A percentile compares a stretch with the other conserved stretches of the same genome.
Conservation (phyloP, 2,888 invertebrate species). For the Brachypalpus laphriformis region DNA sequence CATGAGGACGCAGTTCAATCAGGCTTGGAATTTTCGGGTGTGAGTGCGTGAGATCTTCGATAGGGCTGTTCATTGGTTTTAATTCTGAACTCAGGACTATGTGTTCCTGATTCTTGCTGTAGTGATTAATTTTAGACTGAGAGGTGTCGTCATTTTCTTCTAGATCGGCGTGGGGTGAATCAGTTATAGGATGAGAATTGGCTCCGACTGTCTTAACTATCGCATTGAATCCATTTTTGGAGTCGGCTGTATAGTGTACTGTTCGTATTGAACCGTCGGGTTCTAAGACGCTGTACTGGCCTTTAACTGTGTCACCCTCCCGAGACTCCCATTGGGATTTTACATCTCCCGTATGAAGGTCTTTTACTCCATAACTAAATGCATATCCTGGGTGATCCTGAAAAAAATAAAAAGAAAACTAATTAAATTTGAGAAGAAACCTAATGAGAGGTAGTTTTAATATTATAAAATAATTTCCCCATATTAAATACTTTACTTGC, state of each 20-base stretch:
- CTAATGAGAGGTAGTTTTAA: no score
- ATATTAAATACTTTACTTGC: no score
- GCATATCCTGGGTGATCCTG: slow-evolving; percentile 84
- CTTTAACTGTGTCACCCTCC: slow-evolving; percentile 84
- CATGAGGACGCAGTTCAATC: slow-evolving; percentile 81
- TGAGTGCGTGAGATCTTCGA: slow-evolving; percentile 80
- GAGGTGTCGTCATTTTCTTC: slow-evolving; percentile 79
- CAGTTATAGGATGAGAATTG: slow-evolving; percentile 81
- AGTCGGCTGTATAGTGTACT: slow-evolving; percentile 85
- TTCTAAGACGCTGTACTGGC: slow-evolving; percentile 87
- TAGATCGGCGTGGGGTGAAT: slow-evolving; percentile 78
- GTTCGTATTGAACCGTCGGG: slow-evolving; percentile 86
- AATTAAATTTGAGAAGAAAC: no score
- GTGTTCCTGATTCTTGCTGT: slow-evolving; percentile 82
- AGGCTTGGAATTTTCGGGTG: slow-evolving; percentile 81
- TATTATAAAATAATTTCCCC: no score
- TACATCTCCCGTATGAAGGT: slow-evolving; percentile 84
- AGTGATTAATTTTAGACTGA: slow-evolving; percentile 83
- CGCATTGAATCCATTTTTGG: slow-evolving; percentile 84
- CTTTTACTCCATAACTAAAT: slow-evolving; percentile 85
- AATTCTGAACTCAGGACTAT: slow-evolving; percentile 82
- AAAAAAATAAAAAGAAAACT: slow-evolving; percentile 66
- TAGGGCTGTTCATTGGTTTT: slow-evolving; percentile 78
- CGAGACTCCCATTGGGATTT: slow-evolving; percentile 86
- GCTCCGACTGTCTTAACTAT: slow-evolving; percentile 84